Evolutionary conservation across 2,888 invertebrate species (phyloP).

Genomic region (Tanypteryx hageni): DNA sequence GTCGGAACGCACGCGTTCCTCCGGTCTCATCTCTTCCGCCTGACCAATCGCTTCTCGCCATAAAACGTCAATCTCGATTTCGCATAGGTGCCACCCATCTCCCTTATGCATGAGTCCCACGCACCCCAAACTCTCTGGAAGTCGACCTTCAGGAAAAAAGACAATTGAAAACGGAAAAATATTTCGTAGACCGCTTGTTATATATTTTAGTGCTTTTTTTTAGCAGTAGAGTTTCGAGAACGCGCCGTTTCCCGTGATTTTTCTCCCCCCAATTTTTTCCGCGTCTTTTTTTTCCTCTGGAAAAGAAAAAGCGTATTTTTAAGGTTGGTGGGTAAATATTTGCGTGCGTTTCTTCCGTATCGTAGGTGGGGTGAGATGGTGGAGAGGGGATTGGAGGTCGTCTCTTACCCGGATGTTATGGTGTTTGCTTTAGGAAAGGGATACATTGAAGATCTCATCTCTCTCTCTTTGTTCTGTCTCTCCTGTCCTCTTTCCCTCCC

Average conservation of each 20-base stretch:
- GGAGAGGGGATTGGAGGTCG: background rate
- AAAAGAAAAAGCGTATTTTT: background rate
- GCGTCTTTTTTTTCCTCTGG: background rate
- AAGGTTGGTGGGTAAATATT: background rate
- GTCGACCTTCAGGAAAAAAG: no score
- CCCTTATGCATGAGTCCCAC: no score
- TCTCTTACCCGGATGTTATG: conserved; percentile 20
- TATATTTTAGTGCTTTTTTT: no score
- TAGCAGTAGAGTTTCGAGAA: background rate
- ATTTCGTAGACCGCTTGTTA: no score
- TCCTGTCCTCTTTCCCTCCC: background rate
- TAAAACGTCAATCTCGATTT: no score
- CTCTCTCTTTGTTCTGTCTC: no score
- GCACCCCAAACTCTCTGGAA: no score
- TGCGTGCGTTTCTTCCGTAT: conserved; percentile 1
- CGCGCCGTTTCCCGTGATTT: background rate
- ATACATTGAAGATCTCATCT: background rate
- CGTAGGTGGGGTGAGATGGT: conserved; percentile 1
- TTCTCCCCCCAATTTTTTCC: background rate
- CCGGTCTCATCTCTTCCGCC: no score
- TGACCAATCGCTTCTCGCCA: no score
- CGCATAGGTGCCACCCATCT: no score
- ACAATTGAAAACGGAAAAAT: no score
- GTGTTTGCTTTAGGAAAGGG: conserved; percentile 19
- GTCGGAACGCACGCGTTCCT: no score